Evolutionary conservation across 2,888 invertebrate species (phyloP).

Genomic region (Bhutanitis thaidina): DNA sequence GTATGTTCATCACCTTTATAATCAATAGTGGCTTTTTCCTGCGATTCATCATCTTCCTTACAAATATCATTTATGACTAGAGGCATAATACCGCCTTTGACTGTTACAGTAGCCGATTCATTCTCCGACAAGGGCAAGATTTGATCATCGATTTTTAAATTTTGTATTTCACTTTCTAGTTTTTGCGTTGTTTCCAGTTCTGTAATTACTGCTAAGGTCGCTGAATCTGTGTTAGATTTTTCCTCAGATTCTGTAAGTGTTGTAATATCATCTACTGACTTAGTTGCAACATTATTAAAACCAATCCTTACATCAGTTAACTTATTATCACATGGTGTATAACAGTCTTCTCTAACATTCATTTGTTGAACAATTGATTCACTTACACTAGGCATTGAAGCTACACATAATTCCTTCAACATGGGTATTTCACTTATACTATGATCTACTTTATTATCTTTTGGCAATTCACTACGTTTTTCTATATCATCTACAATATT

Average conservation of each 20-base stretch:
- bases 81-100: constrained; percentile 17
- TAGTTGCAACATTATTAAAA: constrained; percentile 58
- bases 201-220: constrained; percentile 19
- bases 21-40: background rate
- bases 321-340: constrained; percentile 67
- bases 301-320: constrained; percentile 57
- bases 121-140: constrained; percentile 18
- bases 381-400: constrained; percentile 67
- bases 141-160: constrained; percentile 15
- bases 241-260: constrained; percentile 25
- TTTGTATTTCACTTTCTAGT: constrained; percentile 31
- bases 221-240: constrained; percentile 26
- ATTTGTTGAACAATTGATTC: constrained; percentile 52
- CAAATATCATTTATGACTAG: constrained; percentile 25
- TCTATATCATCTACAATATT: constrained; percentile 10
- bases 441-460: constrained; percentile 47
- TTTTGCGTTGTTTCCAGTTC: constrained; percentile 34
- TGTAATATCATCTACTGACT: constrained; percentile 61
- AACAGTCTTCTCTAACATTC: constrained; percentile 66
- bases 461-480: constrained; percentile 53
- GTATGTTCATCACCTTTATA: background rate
- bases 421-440: constrained; percentile 62
- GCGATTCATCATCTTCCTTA: constrained; percentile 6
- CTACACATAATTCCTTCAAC: constrained; percentile 65
- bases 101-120: constrained; percentile 10